Conservation (phyloP, 92 coral and sea anemone species). For the Palythoa heliodiscus region DNA sequence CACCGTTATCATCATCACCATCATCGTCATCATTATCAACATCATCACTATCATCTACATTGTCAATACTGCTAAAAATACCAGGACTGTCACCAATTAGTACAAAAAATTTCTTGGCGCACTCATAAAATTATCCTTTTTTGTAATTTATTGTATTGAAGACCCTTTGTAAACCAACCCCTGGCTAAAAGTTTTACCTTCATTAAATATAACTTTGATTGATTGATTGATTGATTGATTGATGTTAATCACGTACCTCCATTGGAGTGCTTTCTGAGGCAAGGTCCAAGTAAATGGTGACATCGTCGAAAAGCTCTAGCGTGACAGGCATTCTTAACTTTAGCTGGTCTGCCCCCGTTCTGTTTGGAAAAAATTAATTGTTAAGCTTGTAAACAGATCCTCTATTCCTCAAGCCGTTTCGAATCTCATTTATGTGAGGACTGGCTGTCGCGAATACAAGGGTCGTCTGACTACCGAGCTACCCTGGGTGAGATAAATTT, state of each 20-base stretch:
- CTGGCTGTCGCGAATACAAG: too few relatives aligned
- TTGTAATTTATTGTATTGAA: too few relatives aligned
- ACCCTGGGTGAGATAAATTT: too few relatives aligned
- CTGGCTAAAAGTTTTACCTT: too few relatives aligned
- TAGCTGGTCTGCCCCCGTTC: slow-evolving; percentile 81
- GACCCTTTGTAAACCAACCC: too few relatives aligned
- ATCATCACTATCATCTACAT: background rate
- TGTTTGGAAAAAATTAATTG: background rate
- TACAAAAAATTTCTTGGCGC: background rate
- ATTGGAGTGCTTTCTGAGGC: slow-evolving; percentile 89
- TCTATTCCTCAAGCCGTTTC: background rate
- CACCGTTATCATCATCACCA: background rate
- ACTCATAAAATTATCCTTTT: background rate
- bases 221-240: too few relatives aligned
- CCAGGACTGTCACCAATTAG: too few relatives aligned
- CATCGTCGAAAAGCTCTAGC: slow-evolving; percentile 80
- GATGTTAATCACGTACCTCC: slow-evolving; percentile 59
- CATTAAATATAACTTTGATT: too few relatives aligned
- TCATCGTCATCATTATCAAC: background rate
- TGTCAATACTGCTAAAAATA: background rate
- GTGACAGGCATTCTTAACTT: slow-evolving; percentile 78
- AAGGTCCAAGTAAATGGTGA: slow-evolving; percentile 84
- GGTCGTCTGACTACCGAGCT: too few relatives aligned
- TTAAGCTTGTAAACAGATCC: background rate
- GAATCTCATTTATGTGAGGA: too few relatives aligned